Base-by-base conservation (phyloP, 2,797 vertebrate genomes). In the Sphaeramia orbicularis region DNA sequence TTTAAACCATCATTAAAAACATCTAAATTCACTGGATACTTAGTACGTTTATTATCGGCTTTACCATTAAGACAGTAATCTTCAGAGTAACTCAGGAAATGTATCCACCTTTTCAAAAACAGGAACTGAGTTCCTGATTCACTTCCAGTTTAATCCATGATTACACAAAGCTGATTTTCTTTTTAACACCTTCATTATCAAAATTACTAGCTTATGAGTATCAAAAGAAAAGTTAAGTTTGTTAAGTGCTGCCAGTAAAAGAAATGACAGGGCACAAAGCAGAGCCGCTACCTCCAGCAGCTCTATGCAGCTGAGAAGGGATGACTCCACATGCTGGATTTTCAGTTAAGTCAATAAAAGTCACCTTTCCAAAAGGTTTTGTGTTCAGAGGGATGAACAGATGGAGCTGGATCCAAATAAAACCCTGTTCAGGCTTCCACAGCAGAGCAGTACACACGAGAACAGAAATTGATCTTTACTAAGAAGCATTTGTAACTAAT, bases 321-420 rank as follows among this genome's bases (percentile, higher is more conserved):
- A 10, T 19, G 52, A 63, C 42, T 63, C 52, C 47, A 32, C 42
- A 54, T 50, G 53, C 58, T 63, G 14, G 16, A 27, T 60, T 50
- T 49, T 45, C 16, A 19, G 16, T 19, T 16, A 67, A 51, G 54
- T 21, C 43, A 55, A 37, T 38, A 48, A 6, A 35, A 18, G 27
- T 52, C 37, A 69, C 15, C 54, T 58, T 53, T 63, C 35, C 1
- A 21, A 43, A 53, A 67, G 27, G 53, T 56, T 78, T 2, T 42
- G 11, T 40, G 9, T 54, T 41, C 21, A 21, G 51, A 43, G 18
- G 43, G 64, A 54, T 15, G 36, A 79, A 57, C 52, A 74, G 66
- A 59, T 63, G 57, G 61, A 71, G 32, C 8, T 13, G 44, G 36
- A 52, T 40, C 19, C 27, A 58, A 44, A 36, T 15, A 36, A 65